Percentiles rank a stretch among this genome's conserved stretches.
phyloP scores from a whole-genome alignment of 2,888 invertebrate genomes.

The Dynastes maya region DNA sequence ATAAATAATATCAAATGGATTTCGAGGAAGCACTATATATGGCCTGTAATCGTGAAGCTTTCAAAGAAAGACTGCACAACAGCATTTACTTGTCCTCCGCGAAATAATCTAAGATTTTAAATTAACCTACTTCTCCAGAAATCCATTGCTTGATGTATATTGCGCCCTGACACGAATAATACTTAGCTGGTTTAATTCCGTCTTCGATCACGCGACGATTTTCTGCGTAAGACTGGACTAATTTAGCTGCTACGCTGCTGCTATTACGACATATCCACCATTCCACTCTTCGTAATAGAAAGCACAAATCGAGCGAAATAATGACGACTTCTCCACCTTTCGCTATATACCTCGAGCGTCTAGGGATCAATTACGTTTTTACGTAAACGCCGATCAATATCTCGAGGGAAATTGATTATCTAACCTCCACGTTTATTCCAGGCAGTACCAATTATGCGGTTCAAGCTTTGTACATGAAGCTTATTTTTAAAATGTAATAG shows the following conservation, averaged over 20 bases:
- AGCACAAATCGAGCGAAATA: not conserved
- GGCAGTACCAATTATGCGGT: no score
- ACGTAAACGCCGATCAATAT: not conserved
- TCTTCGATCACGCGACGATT: constrained; percentile 1
- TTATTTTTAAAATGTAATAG: no score
- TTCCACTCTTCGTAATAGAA: constrained; percentile 6
- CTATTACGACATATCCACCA: constrained; percentile 1
- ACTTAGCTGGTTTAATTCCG: constrained; percentile 7
- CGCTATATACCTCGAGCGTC: not conserved
- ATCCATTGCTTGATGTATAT: not conserved
- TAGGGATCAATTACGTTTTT: constrained; percentile 10
- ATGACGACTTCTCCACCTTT: constrained; percentile 6
- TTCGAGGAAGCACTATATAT: not conserved
- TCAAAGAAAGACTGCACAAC: not conserved
- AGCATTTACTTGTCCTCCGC: not conserved
- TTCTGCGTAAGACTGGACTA: not conserved
- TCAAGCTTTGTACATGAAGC: no score
- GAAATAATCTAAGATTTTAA: constrained; percentile 10
- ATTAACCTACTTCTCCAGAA: constrained; percentile 15
- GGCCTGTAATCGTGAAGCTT: not conserved
- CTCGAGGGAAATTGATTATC: not conserved
- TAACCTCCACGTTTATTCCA: no score
- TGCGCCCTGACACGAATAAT: constrained; percentile 5
- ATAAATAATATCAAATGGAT: not conserved
- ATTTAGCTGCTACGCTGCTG: not conserved